Base-by-base conservation (phyloP, 1,140 invertebrate species). In the Conus ventricosus region DNA sequence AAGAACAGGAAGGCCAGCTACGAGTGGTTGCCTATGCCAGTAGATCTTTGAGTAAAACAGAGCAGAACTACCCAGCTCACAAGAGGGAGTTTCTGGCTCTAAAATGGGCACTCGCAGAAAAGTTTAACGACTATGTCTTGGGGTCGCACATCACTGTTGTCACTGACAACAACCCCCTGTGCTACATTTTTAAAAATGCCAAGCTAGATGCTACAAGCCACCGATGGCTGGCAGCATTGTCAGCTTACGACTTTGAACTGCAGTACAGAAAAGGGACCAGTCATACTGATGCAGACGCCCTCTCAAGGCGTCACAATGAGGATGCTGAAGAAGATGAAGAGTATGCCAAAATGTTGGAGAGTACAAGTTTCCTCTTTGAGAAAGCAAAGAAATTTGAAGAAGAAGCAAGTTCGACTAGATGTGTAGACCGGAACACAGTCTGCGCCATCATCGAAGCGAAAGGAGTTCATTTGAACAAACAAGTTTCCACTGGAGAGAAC, bases 81-180 rank as follows among this genome's bases (percentile, higher is more conserved):
- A n/a, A n/a, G n/a, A n/a, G n/a, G n/a, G n/a, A n/a, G n/a, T n/a
- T n/a, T n/a, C n/a, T n/a, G n/a, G n/a, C n/a, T 11, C 80, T 67
- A 83, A 20, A n/a, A 60, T 11, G 57, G 8, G 8, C 89, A 51
- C 51, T 89, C 5, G 80, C 81, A n/a, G 87, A 91, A 17, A 90
- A 85, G 25, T 91, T 87, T 54, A 76, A 85, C 4, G 89, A 91
- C 17, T 91, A 88, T 80, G 51, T 91, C 20, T 85, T 87, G n/a
- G 85, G 85, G 6, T 54, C 86, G 54, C 67, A 87, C 20, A 87
- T 88, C 39, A 75, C 85, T 51, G 87, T 90, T 7, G 67, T 76
- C n/a, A 90, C 86, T 53, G 90, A 91, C 85, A 91, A 91, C 67
- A 90, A 91, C 75, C 89, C n/a, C 90, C n/a, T 86, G 90, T 57